Evolutionary conservation across 2,888 invertebrate species (phyloP), one percentile per base, ranked within the genome.

Genomic region (Quadriops clusia): DNA sequence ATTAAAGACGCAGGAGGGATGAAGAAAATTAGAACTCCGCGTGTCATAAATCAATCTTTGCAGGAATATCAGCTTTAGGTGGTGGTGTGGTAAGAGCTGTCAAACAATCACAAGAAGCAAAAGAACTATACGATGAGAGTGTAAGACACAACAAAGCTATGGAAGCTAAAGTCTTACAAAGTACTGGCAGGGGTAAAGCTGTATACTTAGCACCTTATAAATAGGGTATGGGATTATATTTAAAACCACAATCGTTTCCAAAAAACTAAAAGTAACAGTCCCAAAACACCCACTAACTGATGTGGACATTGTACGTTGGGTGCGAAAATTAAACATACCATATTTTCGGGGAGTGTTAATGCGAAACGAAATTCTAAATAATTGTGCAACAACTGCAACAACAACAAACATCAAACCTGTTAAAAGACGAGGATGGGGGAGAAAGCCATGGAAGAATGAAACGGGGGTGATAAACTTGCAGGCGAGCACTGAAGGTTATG

Each of bases 91-190:
- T 40, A 2, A 45, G 44, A 36, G 44, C 46, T 12, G 39, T 47
- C 6, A 49, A 42, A 10, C 35, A 40, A 23, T 44, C 45, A 7
- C 43, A 39, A 10, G 29, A 33, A 11, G 44, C 44, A 3, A 34
- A 44, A 28, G 26, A 33, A 12, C 28, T 38, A 22, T 34, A 50
- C 13, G 29, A 36, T 5, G 50, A 53, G 33, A 32, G 30, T 7
- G 26, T 43, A 36, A 33, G 47, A 12, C 50, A 51, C 34, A 49
- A 51, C 34, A 26, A 38, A 33, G 37, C 37, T 7, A 49, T 50
- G 43, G 44, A 50, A 36, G 36, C 32, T 3, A 39, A 47, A n/a
- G 41, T 45, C 10, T 6, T 47, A 8, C n/a, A n/a, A n/a, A n/a
- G n/a, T n/a, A n/a, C n/a, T n/a, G n/a, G n/a, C n/a, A n/a, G n/a